These are phyloP conservation scores for Myotis pilosus DNA, from an alignment of 2,797 vertebrate species.

Conservation along the genomic window DNA sequence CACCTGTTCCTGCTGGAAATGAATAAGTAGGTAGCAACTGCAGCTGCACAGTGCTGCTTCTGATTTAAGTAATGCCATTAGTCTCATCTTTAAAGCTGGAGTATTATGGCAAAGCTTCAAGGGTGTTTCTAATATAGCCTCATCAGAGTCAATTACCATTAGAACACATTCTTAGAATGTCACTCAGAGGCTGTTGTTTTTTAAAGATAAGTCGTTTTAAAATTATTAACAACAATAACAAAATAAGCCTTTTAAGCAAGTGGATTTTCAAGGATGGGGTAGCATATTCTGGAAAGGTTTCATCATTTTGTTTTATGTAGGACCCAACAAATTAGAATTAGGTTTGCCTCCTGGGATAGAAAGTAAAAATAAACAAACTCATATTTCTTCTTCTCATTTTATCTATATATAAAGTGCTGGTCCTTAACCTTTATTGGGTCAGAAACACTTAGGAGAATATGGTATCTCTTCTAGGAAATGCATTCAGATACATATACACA, in stretches of 20 bases:
- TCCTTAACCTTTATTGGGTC: not conserved
- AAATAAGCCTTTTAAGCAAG: slow-evolving; percentile 17
- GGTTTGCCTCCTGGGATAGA: not conserved
- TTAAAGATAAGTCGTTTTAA: not conserved
- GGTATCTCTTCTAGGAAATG: slow-evolving; percentile 12
- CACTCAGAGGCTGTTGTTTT: not conserved
- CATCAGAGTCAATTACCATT: not conserved
- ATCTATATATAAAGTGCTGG: not conserved
- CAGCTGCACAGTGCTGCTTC: not conserved
- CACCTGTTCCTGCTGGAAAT: slow-evolving; percentile 14
- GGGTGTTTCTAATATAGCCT: not conserved
- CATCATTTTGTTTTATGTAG: not conserved
- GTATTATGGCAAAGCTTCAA: not conserved
- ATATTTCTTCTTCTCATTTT: not conserved
- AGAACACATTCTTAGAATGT: slow-evolving; percentile 32
- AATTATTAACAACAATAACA: not conserved
- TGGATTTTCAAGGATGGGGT: not conserved
- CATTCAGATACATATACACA: not conserved
- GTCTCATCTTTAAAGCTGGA: not conserved
- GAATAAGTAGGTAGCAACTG: not conserved
- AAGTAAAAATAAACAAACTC: slow-evolving; percentile 1
- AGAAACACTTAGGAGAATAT: not conserved
- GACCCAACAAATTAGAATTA: not conserved
- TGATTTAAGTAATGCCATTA: not conserved
- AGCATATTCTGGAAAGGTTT: not conserved